These are phyloP conservation scores for Upupa epops DNA, from an alignment of 2,113 vertebrate species.

Conservation along the genomic window DNA sequence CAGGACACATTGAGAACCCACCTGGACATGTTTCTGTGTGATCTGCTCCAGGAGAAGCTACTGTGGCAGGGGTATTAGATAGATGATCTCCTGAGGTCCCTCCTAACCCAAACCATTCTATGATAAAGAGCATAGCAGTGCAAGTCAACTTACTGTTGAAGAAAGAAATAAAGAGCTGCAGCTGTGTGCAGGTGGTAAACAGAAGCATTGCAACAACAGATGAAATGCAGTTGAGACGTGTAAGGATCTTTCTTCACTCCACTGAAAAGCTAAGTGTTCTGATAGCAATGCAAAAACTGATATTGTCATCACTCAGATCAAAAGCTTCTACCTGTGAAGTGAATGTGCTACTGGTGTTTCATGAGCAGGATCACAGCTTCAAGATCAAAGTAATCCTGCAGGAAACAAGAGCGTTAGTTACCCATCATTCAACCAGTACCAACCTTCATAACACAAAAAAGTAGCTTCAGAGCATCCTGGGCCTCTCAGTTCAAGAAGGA, in stretches of 20 bases:
- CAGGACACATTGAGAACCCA: too few species aligned
- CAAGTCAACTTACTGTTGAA: not conserved
- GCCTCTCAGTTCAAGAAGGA: too few species aligned
- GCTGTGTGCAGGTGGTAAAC: not conserved
- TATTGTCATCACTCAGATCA: not conserved
- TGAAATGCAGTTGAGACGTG: not conserved
- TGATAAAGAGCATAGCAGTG: not conserved
- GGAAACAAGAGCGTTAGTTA: not conserved
- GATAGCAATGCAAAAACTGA: not conserved
- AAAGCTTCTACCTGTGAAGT: not conserved
- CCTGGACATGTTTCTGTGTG: too few species aligned
- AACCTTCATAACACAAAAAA: not conserved
- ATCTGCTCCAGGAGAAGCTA: too few species aligned
- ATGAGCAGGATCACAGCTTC: not conserved
- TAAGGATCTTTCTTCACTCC: not conserved
- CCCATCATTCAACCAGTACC: not conserved
- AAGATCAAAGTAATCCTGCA: not conserved
- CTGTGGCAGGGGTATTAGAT: too few species aligned
- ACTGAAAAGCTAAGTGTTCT: not conserved
- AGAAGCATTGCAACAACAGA: not conserved
- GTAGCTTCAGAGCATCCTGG: not conserved
- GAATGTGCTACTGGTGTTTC: not conserved
- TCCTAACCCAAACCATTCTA: too few species aligned
- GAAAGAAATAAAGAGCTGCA: not conserved
- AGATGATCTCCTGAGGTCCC: too few species aligned